A percentile compares a stretch with the other conserved stretches of the same genome.
phyloP scores from a whole-genome alignment of 2,797 vertebrate genomes.

The Diplodus sargus region DNA sequence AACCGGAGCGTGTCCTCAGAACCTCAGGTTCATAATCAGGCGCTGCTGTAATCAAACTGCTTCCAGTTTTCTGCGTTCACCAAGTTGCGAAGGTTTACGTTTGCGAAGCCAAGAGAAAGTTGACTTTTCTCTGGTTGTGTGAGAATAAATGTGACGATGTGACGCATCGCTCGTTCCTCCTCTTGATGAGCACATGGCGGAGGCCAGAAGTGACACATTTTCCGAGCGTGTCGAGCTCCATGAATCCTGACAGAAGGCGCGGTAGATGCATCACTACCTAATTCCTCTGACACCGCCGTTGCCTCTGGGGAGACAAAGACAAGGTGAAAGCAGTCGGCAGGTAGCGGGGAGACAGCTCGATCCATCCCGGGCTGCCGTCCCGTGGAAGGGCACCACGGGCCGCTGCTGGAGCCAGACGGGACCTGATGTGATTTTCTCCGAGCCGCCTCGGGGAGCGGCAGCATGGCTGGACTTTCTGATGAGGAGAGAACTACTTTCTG shows the following conservation, averaged over 20 bases:
- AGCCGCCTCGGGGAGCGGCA: slow-evolving; percentile 45
- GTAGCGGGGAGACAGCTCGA: slow-evolving; percentile 28
- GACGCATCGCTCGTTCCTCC: slow-evolving; percentile 3
- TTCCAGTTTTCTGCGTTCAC: slow-evolving; percentile 6
- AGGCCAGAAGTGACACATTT: background rate
- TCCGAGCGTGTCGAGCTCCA: background rate
- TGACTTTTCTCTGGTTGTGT: background rate
- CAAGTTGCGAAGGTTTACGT: background rate
- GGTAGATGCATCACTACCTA: slow-evolving; percentile 42
- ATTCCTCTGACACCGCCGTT: slow-evolving; percentile 29
- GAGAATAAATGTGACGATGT: background rate
- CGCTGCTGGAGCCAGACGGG: slow-evolving; percentile 60
- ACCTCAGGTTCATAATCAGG: background rate
- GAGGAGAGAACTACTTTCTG: background rate
- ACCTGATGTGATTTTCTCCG: slow-evolving; percentile 50
- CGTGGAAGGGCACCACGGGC: slow-evolving; percentile 48
- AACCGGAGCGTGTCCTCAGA: background rate
- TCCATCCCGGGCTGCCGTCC: slow-evolving; percentile 45
- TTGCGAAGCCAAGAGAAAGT: slow-evolving; percentile 6
- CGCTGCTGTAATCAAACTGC: background rate
- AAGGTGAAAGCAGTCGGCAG: slow-evolving; percentile 46
- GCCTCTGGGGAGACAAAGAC: slow-evolving; percentile 48
- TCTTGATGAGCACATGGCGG: slow-evolving; percentile 1
- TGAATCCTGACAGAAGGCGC: slow-evolving; percentile 46
- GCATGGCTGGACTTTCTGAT: slow-evolving; percentile 11